These are phyloP conservation scores for Cottus gobio DNA, from an alignment of 2,113 vertebrate genomes.

Conservation along the genomic window DNA sequence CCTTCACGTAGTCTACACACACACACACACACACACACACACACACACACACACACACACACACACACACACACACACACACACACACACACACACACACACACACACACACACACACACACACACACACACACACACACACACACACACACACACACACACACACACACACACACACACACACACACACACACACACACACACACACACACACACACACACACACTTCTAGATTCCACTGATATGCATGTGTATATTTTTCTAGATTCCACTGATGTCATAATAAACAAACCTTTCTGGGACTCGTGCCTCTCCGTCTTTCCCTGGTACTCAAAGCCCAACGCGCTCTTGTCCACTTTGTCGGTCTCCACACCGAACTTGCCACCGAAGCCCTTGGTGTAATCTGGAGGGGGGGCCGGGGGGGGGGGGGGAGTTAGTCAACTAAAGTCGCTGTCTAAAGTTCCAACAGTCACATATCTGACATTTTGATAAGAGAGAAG, in stretches of 20 bases:
- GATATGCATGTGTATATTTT: too few species aligned
- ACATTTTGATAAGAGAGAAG: too few species aligned
- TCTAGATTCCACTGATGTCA: too few species aligned
- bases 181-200: not conserved
- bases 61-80: too few species aligned
- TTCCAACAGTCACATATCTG: too few species aligned
- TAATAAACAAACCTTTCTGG: slow-evolving; percentile 87
- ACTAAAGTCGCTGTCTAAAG: too few species aligned
- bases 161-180: not conserved
- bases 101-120: not conserved
- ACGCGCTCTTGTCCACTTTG: slow-evolving; percentile 94
- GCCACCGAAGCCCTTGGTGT: slow-evolving; percentile 92
- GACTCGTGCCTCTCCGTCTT: slow-evolving; percentile 95
- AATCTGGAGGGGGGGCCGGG: slow-evolving; percentile 82
- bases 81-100: not conserved
- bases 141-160: not conserved
- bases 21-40: slow-evolving; percentile 19
- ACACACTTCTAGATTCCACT: too few species aligned
- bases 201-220: too few species aligned
- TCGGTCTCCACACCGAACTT: slow-evolving; percentile 94
- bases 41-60: not conserved
- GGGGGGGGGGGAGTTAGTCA: too few species aligned
- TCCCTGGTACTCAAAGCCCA: slow-evolving; percentile 96
- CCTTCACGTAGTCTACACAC: slow-evolving; percentile 91
- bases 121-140: too few species aligned